These are phyloP conservation scores for Camptogramma bilineatum DNA, from an alignment of 2,888 invertebrate genomes.

Conservation along the genomic window DNA sequence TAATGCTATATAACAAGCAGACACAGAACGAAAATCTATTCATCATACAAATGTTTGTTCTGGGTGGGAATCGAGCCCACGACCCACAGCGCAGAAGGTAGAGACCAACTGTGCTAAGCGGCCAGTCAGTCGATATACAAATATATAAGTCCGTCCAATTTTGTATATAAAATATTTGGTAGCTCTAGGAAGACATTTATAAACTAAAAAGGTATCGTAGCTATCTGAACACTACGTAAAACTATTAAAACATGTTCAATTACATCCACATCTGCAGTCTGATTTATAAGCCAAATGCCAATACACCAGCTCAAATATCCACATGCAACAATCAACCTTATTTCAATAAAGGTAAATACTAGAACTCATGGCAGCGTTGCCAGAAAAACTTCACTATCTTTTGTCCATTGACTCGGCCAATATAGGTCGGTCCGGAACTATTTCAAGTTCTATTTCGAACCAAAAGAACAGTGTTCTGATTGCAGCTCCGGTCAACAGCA, in stretches of 20 bases:
- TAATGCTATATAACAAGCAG: too few relatives aligned
- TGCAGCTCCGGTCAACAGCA: conserved; percentile 37
- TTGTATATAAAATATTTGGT: too few relatives aligned
- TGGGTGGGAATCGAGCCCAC: too few relatives aligned
- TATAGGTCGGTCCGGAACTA: conserved; percentile 71
- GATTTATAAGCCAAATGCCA: conserved; percentile 14
- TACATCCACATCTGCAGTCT: conserved; percentile 6
- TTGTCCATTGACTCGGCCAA: conserved; percentile 68
- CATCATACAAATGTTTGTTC: too few relatives aligned
- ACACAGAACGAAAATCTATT: too few relatives aligned
- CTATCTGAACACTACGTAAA: not conserved
- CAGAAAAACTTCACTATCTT: conserved; percentile 56
- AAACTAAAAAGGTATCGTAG: not conserved
- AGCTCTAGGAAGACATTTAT: too few relatives aligned
- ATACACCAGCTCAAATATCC: not conserved
- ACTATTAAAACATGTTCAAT: conserved; percentile 7
- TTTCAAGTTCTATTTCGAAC: conserved; percentile 61
- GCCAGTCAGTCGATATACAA: too few relatives aligned
- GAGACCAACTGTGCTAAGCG: too few relatives aligned
- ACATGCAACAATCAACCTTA: not conserved
- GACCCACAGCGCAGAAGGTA: too few relatives aligned
- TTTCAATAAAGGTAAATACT: conserved; percentile 10
- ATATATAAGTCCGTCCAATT: too few relatives aligned
- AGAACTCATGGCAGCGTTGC: conserved; percentile 13
- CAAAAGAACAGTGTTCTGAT: conserved; percentile 44